Evolutionary conservation across 2,113 vertebrate genomes (phyloP).

Genomic region (Steatornis caripensis): DNA sequence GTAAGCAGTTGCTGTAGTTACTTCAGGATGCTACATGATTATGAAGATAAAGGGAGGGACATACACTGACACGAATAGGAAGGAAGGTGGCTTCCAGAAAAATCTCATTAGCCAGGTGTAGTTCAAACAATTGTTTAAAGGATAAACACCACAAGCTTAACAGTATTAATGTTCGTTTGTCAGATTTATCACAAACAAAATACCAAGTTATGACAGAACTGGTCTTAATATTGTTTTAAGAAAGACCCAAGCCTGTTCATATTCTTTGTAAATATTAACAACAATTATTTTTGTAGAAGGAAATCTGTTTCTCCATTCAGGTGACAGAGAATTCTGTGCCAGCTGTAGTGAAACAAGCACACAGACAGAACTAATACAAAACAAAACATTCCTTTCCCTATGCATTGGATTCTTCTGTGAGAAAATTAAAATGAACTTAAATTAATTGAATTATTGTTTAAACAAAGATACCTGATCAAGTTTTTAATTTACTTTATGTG

Average conservation of each 20-base stretch:
- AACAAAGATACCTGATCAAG: neutral
- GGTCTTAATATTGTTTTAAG: neutral
- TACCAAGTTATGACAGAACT: neutral
- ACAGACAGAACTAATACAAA: neutral
- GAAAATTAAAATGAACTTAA: neutral
- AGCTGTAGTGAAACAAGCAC: neutral
- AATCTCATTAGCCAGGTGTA: neutral
- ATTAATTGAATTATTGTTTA: neutral
- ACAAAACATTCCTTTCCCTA: neutral
- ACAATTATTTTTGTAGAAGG: neutral
- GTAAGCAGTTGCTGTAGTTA: neutral
- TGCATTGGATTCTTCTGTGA: neutral
- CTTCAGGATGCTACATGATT: neutral
- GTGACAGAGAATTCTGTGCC: neutral
- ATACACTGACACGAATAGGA: neutral
- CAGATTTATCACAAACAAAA: neutral
- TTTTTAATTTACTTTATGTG: neutral
- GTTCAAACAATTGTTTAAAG: slow-evolving; percentile 12
- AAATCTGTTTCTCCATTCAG: neutral
- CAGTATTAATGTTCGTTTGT: neutral
- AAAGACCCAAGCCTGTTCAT: neutral
- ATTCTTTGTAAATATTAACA: neutral
- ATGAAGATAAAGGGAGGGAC: neutral
- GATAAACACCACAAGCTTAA: neutral
- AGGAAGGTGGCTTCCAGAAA: slow-evolving; percentile 32